phyloP scores from a whole-genome alignment of 2,113 vertebrate species.

The Neotragus moschatus region DNA sequence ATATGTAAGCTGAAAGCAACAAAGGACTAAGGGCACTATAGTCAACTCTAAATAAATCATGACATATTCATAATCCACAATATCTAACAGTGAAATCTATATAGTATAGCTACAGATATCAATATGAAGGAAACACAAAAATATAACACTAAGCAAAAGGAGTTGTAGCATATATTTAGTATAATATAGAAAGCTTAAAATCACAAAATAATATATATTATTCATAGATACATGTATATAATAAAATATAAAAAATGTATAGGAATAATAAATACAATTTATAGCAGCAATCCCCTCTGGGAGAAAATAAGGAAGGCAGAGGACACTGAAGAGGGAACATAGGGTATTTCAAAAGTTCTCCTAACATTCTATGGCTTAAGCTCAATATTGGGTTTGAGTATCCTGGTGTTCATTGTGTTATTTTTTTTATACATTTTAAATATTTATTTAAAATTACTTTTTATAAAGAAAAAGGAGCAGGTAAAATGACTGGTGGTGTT shows the following conservation, averaged over 20 bases:
- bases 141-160: background rate
- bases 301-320: background rate
- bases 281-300: background rate
- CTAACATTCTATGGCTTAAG: background rate
- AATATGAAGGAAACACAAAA: background rate
- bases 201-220: background rate
- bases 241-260: background rate
- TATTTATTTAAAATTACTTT: background rate
- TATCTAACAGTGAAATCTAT: background rate
- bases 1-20: background rate
- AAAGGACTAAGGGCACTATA: background rate
- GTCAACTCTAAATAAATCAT: background rate
- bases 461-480: background rate
- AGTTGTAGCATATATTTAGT: background rate
- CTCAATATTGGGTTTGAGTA: background rate
- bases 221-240: background rate
- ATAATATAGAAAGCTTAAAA: background rate
- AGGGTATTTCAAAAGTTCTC: background rate
- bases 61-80: background rate
- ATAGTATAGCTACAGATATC: background rate
- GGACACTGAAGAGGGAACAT: background rate
- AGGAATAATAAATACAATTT: background rate
- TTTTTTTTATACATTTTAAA: background rate
- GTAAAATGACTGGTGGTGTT: background rate
- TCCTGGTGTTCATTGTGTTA: background rate